Percentiles rank a stretch among this genome's conserved stretches.
phyloP scores from a whole-genome alignment of 2,113 vertebrate species.

The Etheostoma cragini region DNA sequence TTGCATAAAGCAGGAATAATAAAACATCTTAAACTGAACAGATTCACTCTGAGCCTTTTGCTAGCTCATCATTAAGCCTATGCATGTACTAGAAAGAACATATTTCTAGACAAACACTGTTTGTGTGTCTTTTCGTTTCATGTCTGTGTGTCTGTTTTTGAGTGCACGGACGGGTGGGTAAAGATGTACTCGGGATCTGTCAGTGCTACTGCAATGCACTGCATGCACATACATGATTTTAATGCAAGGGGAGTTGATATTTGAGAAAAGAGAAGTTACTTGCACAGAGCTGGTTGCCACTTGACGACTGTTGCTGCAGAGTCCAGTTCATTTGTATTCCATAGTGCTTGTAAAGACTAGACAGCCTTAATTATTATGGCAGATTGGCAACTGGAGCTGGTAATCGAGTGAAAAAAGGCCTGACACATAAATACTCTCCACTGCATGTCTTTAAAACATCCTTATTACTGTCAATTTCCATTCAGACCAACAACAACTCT shows the following conservation, averaged over 20 bases:
- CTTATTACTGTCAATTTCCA: slow-evolving; percentile 61
- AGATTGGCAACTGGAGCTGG: slow-evolving; percentile 51
- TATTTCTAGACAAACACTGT: slow-evolving; percentile 28
- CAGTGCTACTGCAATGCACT: slow-evolving; percentile 1
- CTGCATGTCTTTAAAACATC: slow-evolving; percentile 63
- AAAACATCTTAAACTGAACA: slow-evolving; percentile 72
- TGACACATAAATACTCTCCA: slow-evolving; percentile 57
- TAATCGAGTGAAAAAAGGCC: slow-evolving; percentile 61
- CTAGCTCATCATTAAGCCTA: slow-evolving; percentile 57
- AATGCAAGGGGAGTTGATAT: slow-evolving; percentile 27
- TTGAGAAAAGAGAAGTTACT: slow-evolving; percentile 26
- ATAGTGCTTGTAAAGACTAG: slow-evolving; percentile 31
- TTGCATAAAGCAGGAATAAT: slow-evolving; percentile 73
- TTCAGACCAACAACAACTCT: slow-evolving; percentile 44
- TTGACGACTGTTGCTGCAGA: slow-evolving; percentile 13
- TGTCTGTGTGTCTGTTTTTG: slow-evolving; percentile 25
- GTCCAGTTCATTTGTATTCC: slow-evolving; percentile 65
- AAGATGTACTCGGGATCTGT: slow-evolving; percentile 6
- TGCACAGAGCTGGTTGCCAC: not conserved
- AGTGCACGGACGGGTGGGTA: slow-evolving; percentile 8
- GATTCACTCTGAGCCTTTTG: slow-evolving; percentile 50
- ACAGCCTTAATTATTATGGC: slow-evolving; percentile 58
- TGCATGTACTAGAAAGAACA: slow-evolving; percentile 14
- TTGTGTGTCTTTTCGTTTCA: not conserved
- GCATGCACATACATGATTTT: slow-evolving; percentile 12